These are phyloP conservation scores for Drosophila anceps DNA, from an alignment of 2,888 invertebrate genomes.

Conservation along the genomic window DNA sequence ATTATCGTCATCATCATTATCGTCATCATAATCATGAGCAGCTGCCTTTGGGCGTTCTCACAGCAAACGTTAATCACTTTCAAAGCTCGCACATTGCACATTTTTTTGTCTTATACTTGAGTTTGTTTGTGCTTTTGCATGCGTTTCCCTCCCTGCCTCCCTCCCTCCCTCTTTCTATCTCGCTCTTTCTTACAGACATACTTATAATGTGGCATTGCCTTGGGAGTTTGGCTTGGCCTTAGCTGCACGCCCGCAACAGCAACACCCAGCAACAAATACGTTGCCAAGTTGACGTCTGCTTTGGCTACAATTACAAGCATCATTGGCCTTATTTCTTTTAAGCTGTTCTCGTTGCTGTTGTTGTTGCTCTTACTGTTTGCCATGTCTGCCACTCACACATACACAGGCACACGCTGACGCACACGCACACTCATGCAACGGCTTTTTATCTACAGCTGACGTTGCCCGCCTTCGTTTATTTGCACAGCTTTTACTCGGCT, in stretches of 20 bases:
- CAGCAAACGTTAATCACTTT: slow-evolving; percentile 75
- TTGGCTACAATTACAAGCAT: slow-evolving; percentile 75
- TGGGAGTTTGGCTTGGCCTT: slow-evolving; percentile 59
- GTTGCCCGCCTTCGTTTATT: slow-evolving; percentile 61
- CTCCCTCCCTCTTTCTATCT: too few species aligned
- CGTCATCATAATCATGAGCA: slow-evolving; percentile 8
- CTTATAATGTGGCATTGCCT: slow-evolving; percentile 48
- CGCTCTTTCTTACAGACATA: slow-evolving; percentile 3
- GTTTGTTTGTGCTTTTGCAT: slow-evolving; percentile 31
- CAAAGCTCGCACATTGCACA: slow-evolving; percentile 52
- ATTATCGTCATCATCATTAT: slow-evolving; percentile 22
- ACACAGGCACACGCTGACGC: background rate
- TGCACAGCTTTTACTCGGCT: slow-evolving; percentile 68
- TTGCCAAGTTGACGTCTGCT: slow-evolving; percentile 35
- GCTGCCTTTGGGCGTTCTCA: slow-evolving; percentile 24
- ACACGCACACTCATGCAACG: slow-evolving; percentile 9
- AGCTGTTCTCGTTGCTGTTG: slow-evolving; percentile 43
- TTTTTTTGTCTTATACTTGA: slow-evolving; percentile 36
- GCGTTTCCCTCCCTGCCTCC: slow-evolving; percentile 1
- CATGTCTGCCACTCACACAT: slow-evolving; percentile 43
- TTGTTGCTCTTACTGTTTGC: slow-evolving; percentile 43
- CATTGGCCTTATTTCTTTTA: slow-evolving; percentile 74
- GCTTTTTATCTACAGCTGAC: slow-evolving; percentile 62
- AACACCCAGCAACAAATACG: slow-evolving; percentile 24
- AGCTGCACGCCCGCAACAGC: slow-evolving; percentile 55